A percentile compares a stretch with the other conserved stretches of the same genome.
Conservation (phyloP, 1,140 invertebrate genomes). For the Drosophila kohkoa region DNA sequence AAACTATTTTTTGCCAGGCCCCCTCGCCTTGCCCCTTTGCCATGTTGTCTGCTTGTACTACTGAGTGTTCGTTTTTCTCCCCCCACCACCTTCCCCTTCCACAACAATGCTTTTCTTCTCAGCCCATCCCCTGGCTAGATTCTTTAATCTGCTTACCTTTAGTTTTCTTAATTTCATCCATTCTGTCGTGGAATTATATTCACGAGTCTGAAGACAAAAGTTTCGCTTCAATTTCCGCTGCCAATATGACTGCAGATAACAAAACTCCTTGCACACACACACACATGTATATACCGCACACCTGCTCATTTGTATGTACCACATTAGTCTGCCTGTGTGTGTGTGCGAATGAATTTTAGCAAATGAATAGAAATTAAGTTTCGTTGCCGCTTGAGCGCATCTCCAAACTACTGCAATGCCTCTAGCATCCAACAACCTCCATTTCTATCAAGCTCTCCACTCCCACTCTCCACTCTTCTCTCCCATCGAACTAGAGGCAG, state of each 20-base stretch:
- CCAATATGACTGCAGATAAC: slow-evolving; percentile 71
- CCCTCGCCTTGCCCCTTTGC: neutral
- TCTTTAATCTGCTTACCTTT: slow-evolving; percentile 83
- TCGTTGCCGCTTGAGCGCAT: slow-evolving; percentile 74
- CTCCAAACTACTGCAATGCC: slow-evolving; percentile 71
- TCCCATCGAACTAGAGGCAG: slow-evolving; percentile 38
- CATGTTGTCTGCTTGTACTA: neutral
- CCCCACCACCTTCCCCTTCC: neutral
- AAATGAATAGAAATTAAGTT: slow-evolving; percentile 83
- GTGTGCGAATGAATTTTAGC: slow-evolving; percentile 70
- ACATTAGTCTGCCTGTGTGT: slow-evolving; percentile 3
- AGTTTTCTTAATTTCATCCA: slow-evolving; percentile 81
- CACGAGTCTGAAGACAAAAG: slow-evolving; percentile 77
- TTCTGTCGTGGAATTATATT: slow-evolving; percentile 78
- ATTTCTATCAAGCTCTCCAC: neutral
- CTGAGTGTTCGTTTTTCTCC: neutral
- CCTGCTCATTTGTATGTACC: slow-evolving; percentile 32
- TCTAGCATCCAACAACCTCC: slow-evolving; percentile 20
- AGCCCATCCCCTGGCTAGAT: slow-evolving; percentile 25
- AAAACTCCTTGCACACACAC: neutral
- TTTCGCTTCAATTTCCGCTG: slow-evolving; percentile 80
- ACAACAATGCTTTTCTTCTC: no score
- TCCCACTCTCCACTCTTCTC: neutral
- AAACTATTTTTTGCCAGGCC: slow-evolving; percentile 81
- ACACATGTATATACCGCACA: slow-evolving; percentile 21